These are phyloP conservation scores for Rhinolophus ferrumequinum DNA, from an alignment of 2,113 vertebrate species.

Conservation along the genomic window DNA sequence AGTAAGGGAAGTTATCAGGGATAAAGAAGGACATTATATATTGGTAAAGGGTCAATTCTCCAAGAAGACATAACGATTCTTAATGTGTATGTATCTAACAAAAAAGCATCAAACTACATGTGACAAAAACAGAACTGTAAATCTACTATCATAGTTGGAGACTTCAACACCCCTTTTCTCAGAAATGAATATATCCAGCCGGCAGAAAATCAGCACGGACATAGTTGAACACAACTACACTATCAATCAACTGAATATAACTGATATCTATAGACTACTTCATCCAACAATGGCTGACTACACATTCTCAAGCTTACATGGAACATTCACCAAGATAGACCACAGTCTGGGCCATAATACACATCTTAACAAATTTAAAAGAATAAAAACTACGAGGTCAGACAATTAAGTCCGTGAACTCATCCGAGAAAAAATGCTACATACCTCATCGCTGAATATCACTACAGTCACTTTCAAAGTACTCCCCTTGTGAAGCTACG, in stretches of 20 bases:
- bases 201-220: background rate
- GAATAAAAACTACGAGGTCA: background rate
- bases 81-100: background rate
- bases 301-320: background rate
- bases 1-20: background rate
- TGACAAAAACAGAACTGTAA: background rate
- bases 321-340: background rate
- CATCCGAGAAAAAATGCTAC: too few relatives aligned
- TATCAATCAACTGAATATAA: background rate
- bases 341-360: background rate
- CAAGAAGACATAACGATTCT: background rate
- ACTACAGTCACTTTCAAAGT: too few relatives aligned
- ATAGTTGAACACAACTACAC: background rate
- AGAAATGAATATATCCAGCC: background rate
- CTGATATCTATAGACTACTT: background rate
- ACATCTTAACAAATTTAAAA: background rate
- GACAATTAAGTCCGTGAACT: too few relatives aligned
- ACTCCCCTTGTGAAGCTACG: too few relatives aligned
- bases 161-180: background rate
- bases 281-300: background rate
- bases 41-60: background rate
- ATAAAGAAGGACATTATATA: background rate
- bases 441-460: too few relatives aligned
- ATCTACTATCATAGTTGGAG: background rate
- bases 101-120: background rate